Evolutionary conservation across 1,140 invertebrate genomes (phyloP), one percentile per base, ranked within the genome.

Genomic region (Reticulitermes speratus): DNA sequence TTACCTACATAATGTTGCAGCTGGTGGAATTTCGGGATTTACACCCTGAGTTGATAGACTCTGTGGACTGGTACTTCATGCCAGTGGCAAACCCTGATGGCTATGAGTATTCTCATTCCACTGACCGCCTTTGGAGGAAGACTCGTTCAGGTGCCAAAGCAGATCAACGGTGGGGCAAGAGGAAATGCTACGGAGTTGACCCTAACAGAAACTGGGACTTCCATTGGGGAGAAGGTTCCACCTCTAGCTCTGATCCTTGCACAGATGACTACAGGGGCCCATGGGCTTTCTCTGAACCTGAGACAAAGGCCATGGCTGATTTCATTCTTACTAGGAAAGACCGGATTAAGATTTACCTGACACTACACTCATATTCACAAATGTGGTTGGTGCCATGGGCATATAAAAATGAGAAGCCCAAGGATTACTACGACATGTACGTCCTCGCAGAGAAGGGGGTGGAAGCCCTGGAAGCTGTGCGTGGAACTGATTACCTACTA

Each of bases 301-400:
- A 97, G 90, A 94, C 95, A 0, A 90, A 90, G 48, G 91, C 94
- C 2, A 89, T 96, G 3, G 91, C 93, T 25, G 89, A 93, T 21
- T 94, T 93, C 84, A 90, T 95, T 16, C 89, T 91, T 75, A 89
- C 91, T 30, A 89, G 92, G n/a, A 89, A 90, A 14, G 89, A 91
- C 23, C 98, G 98, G 88, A 91, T 95, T 11, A 91, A 93, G 81
- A 91, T 95, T 85, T 96, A 96, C 88, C 90, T 96, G 48, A 94
- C 95, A 0, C 88, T 96, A 16, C 96, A 97, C 88, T 90, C 90
- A 52, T 92, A 91, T 86, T 96, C 96, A 1, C 96, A 97, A 91
- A 96, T 97, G 91, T 94, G 97, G 89, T 92, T 98, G 21, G 95
- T 96, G 86, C 96, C 97, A 2, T 97, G 96, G 96, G 96, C 96